Evolutionary conservation across 2,797 vertebrate species (phyloP).

Genomic region (Sarcoramphus papa): DNA sequence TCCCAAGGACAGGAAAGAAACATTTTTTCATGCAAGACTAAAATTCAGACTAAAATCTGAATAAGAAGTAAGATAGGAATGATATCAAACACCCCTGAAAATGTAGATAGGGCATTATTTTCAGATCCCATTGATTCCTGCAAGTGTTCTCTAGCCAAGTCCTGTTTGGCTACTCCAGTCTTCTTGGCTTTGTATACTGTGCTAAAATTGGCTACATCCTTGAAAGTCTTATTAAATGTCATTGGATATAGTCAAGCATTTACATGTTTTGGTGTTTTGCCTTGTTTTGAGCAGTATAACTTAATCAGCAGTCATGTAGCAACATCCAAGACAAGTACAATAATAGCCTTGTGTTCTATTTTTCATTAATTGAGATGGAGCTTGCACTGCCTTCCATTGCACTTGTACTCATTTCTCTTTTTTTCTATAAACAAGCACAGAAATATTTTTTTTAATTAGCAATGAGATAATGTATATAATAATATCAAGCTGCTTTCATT

Average conservation of each 20-base stretch:
- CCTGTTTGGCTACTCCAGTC: background rate
- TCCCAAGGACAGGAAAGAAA: background rate
- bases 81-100: background rate
- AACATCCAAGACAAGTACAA: constrained; percentile 11
- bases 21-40: background rate
- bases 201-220: constrained; percentile 27
- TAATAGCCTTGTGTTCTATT: constrained; percentile 26
- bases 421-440: constrained; percentile 34
- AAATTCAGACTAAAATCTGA: background rate
- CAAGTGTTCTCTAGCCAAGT: background rate
- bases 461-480: constrained; percentile 59
- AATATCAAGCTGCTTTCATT: constrained; percentile 1
- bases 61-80: background rate
- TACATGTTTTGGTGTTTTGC: constrained; percentile 34
- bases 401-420: constrained; percentile 13
- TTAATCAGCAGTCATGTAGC: constrained; percentile 33
- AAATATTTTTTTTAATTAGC: constrained; percentile 66
- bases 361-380: constrained; percentile 59
- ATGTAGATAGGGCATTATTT: background rate
- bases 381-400: background rate
- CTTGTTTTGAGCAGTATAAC: constrained; percentile 42
- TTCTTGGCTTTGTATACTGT: background rate
- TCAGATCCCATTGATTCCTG: background rate
- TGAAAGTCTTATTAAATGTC: constrained; percentile 31
- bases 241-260: constrained; percentile 8